phyloP scores from a whole-genome alignment of 2,113 vertebrate species.

The cattle (Bos taurus) region DNA sequence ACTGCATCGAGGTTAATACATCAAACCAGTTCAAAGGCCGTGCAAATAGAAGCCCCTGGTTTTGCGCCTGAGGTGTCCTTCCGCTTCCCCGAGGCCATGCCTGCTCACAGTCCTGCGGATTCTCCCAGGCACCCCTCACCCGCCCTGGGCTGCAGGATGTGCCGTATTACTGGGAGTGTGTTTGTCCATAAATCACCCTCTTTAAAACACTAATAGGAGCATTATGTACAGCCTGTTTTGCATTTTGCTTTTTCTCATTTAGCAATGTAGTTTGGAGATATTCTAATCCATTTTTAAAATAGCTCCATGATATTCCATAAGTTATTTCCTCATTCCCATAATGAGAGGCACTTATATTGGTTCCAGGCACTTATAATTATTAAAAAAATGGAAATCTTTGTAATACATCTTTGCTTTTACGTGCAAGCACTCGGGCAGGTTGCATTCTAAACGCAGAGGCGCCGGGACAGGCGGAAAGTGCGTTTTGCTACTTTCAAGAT shows the following conservation, averaged over 20 bases:
- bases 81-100: accelerated
- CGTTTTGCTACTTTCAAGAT: accelerated
- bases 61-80: accelerated
- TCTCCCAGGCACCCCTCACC: background rate
- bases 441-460: accelerated
- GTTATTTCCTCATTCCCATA: background rate
- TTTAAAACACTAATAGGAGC: background rate
- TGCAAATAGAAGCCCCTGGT: accelerated
- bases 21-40: background rate
- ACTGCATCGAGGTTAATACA: background rate
- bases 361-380: background rate
- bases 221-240: accelerated
- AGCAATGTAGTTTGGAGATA: background rate
- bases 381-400: background rate
- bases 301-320: background rate
- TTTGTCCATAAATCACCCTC: accelerated
- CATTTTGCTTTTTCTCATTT: background rate
- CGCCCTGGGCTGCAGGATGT: accelerated
- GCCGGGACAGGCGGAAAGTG: accelerated
- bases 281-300: background rate
- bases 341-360: background rate
- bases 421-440: accelerated
- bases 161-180: accelerated
- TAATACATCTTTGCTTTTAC: accelerated
- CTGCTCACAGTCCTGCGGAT: background rate